Evolutionary conservation across 2,113 vertebrate genomes (phyloP).

Genomic region (Stictonetta naevosa): DNA sequence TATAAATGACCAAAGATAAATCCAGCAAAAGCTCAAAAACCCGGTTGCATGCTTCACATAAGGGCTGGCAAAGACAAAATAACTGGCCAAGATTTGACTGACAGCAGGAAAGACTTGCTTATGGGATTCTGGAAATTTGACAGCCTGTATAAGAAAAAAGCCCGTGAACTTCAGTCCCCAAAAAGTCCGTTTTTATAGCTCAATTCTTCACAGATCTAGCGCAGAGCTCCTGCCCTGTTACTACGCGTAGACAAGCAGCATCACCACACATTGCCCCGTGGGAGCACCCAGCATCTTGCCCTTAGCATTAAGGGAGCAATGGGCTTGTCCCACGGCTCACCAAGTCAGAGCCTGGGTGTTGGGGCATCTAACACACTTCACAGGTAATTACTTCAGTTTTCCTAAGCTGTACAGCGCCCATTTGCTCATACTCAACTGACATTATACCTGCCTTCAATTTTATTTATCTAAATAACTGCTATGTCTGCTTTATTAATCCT

Average conservation of each 20-base stretch:
- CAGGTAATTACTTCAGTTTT: background rate
- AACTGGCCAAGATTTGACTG: background rate
- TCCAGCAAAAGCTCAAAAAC: background rate
- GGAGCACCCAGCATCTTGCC: background rate
- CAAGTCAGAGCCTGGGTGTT: background rate
- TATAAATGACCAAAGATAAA: background rate
- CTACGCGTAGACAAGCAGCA: background rate
- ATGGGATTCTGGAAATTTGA: background rate
- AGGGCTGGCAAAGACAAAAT: background rate
- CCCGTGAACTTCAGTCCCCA: background rate
- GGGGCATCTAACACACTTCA: background rate
- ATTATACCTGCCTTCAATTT: background rate
- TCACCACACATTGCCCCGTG: accelerated
- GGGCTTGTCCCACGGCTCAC: background rate
- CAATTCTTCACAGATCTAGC: background rate
- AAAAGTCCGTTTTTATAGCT: background rate
- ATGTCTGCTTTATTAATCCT: background rate
- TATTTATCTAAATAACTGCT: background rate
- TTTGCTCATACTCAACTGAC: background rate
- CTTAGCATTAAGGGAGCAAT: background rate
- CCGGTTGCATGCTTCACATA: accelerated
- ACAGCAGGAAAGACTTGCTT: background rate
- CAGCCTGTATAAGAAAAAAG: background rate
- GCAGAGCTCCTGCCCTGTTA: background rate
- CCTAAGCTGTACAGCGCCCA: background rate